A percentile compares a stretch with the other conserved stretches of the same genome.
Evolutionary conservation across 2,888 invertebrate species (phyloP).

Genomic region (Balanococcus diminutus): DNA sequence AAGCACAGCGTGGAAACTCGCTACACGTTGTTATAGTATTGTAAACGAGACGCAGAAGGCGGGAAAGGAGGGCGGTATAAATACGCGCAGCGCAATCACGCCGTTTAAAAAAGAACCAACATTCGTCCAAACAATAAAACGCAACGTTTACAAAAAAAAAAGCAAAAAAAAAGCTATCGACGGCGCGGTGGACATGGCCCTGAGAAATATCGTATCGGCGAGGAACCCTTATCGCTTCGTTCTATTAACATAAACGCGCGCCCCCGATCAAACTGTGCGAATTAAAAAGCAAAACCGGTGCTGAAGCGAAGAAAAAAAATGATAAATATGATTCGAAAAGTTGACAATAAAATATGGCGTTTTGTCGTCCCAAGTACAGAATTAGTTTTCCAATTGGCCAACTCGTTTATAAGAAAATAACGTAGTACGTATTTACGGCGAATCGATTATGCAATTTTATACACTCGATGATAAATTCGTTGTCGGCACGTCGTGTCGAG

Average conservation of each 20-base stretch:
- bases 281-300: neutral
- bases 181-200: neutral
- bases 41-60: neutral
- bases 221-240: neutral
- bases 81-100: conserved; percentile 13
- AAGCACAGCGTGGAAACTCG: neutral
- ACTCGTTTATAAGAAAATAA: neutral
- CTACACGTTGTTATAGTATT: neutral
- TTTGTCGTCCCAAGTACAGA: neutral
- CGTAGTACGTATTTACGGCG: conserved; percentile 40
- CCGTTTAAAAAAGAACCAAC: conserved; percentile 14
- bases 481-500: too few relatives aligned
- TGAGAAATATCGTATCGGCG: neutral
- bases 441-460: conserved; percentile 25
- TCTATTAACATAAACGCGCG: neutral
- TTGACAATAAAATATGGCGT: neutral
- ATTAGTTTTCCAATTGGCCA: neutral
- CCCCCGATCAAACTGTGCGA: neutral
- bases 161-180: neutral
- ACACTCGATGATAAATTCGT: neutral
- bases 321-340: conserved; percentile 3
- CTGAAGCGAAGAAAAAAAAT: neutral
- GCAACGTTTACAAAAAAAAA: conserved; percentile 11
- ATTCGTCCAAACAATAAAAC: conserved; percentile 24
- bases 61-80: neutral